These are phyloP conservation scores for Archocentrus centrarchus DNA, from an alignment of 2,113 vertebrate genomes.

Conservation along the genomic window DNA sequence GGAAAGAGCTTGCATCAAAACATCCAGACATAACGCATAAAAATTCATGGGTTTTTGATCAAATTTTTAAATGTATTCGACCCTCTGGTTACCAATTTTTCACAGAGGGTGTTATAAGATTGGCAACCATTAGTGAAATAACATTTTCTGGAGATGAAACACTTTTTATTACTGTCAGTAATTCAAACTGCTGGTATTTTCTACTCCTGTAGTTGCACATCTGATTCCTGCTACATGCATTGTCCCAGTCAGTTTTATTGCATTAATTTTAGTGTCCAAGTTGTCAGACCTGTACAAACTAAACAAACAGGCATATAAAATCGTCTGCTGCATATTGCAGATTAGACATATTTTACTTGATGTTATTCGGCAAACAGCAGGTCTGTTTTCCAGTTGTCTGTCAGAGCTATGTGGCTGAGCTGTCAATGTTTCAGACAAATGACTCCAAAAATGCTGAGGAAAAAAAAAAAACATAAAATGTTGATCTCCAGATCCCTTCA, in stretches of 20 bases:
- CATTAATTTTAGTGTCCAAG: constrained; percentile 1
- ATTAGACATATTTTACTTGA: constrained; percentile 20
- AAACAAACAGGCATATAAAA: constrained; percentile 19
- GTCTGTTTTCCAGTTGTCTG: constrained; percentile 24
- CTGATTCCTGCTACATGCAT: background rate
- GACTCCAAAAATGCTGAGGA: background rate
- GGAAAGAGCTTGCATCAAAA: background rate
- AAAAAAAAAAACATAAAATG: constrained; percentile 4
- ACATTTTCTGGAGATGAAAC: background rate
- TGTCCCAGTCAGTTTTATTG: background rate
- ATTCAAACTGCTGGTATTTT: constrained; percentile 4
- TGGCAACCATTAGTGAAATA: constrained; percentile 12
- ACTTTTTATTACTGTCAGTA: background rate
- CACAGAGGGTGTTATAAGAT: background rate
- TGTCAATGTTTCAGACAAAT: constrained; percentile 35
- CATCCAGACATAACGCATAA: background rate
- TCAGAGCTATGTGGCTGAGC: constrained; percentile 5
- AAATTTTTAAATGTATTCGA: background rate
- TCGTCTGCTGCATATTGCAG: background rate
- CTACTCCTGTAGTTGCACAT: background rate
- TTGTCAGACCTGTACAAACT: constrained; percentile 30
- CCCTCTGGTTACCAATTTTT: background rate
- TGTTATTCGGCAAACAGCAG: constrained; percentile 34
- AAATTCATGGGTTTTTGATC: background rate
- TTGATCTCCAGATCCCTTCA: constrained; percentile 8